Conservation (phyloP, 2,113 vertebrate species). For the Piliocolobus tephrosceles region DNA sequence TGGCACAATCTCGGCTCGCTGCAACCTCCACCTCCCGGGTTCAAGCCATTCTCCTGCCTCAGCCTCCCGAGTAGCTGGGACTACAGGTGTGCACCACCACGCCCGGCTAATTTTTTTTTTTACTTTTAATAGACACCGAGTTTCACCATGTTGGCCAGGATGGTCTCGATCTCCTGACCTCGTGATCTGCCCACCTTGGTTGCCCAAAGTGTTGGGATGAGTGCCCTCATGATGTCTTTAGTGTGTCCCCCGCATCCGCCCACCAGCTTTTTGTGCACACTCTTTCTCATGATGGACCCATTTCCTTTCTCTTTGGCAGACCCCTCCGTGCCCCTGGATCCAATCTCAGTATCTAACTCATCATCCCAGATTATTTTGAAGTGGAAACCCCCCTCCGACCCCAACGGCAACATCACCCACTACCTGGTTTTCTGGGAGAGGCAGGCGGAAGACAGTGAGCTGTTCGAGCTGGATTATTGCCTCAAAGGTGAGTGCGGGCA, state of each 20-base stretch:
- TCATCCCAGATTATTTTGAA: constrained; percentile 96
- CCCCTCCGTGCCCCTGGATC: constrained; percentile 94
- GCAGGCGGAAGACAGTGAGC: constrained; percentile 93
- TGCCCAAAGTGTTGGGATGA: no score
- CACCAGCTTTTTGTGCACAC: accelerated
- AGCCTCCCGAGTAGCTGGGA: no score
- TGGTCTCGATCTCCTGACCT: no score
- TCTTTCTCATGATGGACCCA: accelerated
- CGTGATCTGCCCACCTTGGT: no score
- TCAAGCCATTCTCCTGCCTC: no score
- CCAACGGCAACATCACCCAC: constrained; percentile 98
- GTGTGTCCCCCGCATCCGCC: not conserved
- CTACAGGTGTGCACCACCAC: no score
- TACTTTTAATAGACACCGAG: no score
- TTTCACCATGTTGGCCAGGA: no score
- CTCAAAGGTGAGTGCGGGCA: constrained; percentile 88
- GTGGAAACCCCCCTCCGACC: constrained; percentile 95
- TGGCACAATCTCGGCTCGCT: no score
- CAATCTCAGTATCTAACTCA: constrained; percentile 94
- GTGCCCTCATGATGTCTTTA: not conserved
- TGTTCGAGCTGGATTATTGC: constrained; percentile 95
- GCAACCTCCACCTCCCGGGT: no score
- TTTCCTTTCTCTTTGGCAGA: constrained; percentile 80
- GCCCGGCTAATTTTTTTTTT: no score
- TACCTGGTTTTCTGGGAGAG: constrained; percentile 94